Evolutionary conservation across 2,888 invertebrate species (phyloP).

Genomic region (Polydrusus pterygomalis): DNA sequence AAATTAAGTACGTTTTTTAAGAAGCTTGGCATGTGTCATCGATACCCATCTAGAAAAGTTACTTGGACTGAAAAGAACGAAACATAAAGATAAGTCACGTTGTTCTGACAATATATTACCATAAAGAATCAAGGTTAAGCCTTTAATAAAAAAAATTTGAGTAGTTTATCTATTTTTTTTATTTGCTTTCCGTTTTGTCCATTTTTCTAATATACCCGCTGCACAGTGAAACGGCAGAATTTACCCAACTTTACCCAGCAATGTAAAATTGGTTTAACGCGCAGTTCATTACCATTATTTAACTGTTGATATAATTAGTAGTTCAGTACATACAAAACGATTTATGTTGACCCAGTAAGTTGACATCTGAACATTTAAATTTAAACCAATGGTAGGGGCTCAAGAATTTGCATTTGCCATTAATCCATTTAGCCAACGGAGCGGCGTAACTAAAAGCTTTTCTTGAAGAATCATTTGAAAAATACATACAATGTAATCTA

Average conservation of each 20-base stretch:
- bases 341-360: constrained; percentile 30
- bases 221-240: not conserved
- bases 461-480: constrained; percentile 5
- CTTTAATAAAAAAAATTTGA: not conserved
- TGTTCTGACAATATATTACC: not conserved
- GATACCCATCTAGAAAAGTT: constrained; percentile 2
- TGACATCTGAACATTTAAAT: constrained; percentile 19
- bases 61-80: not conserved
- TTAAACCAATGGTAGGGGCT: not conserved
- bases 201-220: not conserved
- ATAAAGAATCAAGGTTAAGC: not conserved
- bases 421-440: constrained; percentile 31
- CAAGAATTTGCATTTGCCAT: constrained; percentile 32
- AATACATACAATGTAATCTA: not conserved
- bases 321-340: constrained; percentile 5
- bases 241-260: too few relatives aligned
- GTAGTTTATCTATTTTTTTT: too few relatives aligned
- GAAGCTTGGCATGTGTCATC: constrained; percentile 4
- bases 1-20: constrained; percentile 1
- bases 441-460: constrained; percentile 6
- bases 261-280: not conserved
- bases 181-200: too few relatives aligned
- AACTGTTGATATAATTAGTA: constrained; percentile 16
- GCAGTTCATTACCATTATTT: constrained; percentile 11
- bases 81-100: not conserved